phyloP scores from a whole-genome alignment of 2,888 invertebrate genomes.

The Lithodes maja region DNA sequence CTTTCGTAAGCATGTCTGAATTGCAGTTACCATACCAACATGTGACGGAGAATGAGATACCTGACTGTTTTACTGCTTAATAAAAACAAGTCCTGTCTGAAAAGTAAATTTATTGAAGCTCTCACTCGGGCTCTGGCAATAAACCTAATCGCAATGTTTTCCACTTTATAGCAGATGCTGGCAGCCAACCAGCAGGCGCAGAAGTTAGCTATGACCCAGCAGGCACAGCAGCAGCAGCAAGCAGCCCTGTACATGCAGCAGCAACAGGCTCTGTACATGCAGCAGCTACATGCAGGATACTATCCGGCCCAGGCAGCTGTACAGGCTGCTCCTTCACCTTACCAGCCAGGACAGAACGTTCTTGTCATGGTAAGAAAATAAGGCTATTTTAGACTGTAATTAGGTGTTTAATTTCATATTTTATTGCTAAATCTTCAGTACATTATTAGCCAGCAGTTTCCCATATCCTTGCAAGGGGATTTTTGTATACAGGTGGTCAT shows the following conservation, averaged over 20 bases:
- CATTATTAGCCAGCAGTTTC: too few relatives aligned
- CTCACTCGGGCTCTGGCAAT: neutral
- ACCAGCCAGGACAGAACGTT: slow-evolving; percentile 58
- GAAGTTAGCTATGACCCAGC: slow-evolving; percentile 55
- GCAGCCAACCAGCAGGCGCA: slow-evolving; percentile 61
- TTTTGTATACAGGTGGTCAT: too few relatives aligned
- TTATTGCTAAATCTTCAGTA: too few relatives aligned
- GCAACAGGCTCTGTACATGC: slow-evolving; percentile 37
- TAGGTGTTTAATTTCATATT: too few relatives aligned
- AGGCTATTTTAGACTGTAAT: too few relatives aligned
- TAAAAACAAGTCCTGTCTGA: too few relatives aligned
- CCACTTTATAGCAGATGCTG: slow-evolving; percentile 37
- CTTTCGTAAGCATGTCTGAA: too few relatives aligned
- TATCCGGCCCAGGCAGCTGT: slow-evolving; percentile 37
- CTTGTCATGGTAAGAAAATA: slow-evolving; percentile 44
- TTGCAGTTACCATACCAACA: too few relatives aligned
- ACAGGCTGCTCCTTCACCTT: slow-evolving; percentile 32
- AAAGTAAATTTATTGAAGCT: too few relatives aligned
- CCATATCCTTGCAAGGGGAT: too few relatives aligned
- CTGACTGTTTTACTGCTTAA: neutral
- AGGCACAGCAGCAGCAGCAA: slow-evolving; percentile 49
- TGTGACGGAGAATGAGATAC: too few relatives aligned
- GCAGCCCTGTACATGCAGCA: slow-evolving; percentile 46
- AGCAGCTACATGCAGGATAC: slow-evolving; percentile 52
- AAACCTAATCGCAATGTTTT: neutral